These are phyloP conservation scores for Microctenopoma lineatum DNA, from an alignment of 2,797 vertebrate genomes.

Conservation along the genomic window DNA sequence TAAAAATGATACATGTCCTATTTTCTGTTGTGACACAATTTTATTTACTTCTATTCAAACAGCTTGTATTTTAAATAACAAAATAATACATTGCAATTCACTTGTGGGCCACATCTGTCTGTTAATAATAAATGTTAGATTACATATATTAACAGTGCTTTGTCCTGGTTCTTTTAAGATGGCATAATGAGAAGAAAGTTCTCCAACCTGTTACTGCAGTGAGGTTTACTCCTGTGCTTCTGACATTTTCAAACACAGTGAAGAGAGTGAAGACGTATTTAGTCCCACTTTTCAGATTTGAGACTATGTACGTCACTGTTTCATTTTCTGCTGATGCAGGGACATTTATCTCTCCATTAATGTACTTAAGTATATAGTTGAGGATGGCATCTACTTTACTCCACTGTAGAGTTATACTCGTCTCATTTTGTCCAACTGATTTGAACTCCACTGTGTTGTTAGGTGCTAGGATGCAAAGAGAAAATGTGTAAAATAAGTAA, in stretches of 20 bases:
- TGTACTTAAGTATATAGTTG: neutral
- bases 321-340: fast-evolving
- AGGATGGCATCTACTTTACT: neutral
- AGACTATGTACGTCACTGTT: fast-evolving
- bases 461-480: neutral
- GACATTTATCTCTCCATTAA: fast-evolving
- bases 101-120: too few relatives aligned
- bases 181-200: neutral
- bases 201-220: conserved; percentile 48
- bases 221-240: conserved; percentile 31
- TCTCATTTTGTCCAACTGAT: conserved; percentile 20
- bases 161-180: neutral
- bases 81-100: too few relatives aligned
- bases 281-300: neutral
- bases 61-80: too few relatives aligned
- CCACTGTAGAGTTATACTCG: conserved; percentile 53
- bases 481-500: too few relatives aligned
- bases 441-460: too few relatives aligned
- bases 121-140: too few relatives aligned
- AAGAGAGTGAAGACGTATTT: conserved; percentile 38
- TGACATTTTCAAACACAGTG: conserved; percentile 15
- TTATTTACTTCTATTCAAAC: too few relatives aligned
- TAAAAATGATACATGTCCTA: too few relatives aligned
- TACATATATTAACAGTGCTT: neutral
- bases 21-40: too few relatives aligned